Base-by-base conservation (phyloP, 2,113 vertebrate genomes). In the Perca fluviatilis region DNA sequence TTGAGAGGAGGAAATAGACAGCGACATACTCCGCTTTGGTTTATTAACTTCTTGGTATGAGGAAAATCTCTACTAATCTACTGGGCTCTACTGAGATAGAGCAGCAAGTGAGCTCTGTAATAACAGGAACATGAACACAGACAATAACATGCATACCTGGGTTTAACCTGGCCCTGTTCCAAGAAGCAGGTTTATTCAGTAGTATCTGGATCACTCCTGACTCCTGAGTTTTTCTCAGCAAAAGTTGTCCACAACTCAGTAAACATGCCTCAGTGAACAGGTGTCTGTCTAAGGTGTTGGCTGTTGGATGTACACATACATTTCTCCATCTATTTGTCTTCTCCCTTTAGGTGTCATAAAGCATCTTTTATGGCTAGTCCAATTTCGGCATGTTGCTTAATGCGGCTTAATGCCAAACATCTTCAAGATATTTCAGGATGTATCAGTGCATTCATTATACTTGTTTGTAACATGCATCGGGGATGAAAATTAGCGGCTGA, bases 41-140 rank as follows among this genome's bases (percentile, higher is more conserved):
- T 92, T 88, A 92, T 90, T 92, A 87, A 77, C 70, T 89, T 93
- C 68, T 53, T 80, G 89, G 86, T 77, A 93, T 93, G 87, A 88
- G 88, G 51, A 83, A 71, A 84, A 87, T 91, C 77, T 81, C 43
- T 13, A 9, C 54, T 89, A 80, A 88, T 85, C 90, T 62, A 3
- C 62, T 14, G 56, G 76, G 65, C 70, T 87, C 58, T 60, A 15
- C 47, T 10, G 87, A 83, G 82, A 79, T 83, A 77, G 77, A 49
- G 46, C 68, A 75, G 63, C 23, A 82, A 88, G 82, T 88, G 74
- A 75, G 49, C 73, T 86, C 53, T 81, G 64, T 74, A 84, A 87
- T 72, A 84, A 91, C 87, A 87, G 62, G 66, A 83, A 64, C 5
- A 50, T 21, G 25, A 82, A 60, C 73, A 23, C 46, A 63, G 78